These are phyloP conservation scores for Tragelaphus eurycerus DNA, from an alignment of 2,797 vertebrate species.

Conservation along the genomic window DNA sequence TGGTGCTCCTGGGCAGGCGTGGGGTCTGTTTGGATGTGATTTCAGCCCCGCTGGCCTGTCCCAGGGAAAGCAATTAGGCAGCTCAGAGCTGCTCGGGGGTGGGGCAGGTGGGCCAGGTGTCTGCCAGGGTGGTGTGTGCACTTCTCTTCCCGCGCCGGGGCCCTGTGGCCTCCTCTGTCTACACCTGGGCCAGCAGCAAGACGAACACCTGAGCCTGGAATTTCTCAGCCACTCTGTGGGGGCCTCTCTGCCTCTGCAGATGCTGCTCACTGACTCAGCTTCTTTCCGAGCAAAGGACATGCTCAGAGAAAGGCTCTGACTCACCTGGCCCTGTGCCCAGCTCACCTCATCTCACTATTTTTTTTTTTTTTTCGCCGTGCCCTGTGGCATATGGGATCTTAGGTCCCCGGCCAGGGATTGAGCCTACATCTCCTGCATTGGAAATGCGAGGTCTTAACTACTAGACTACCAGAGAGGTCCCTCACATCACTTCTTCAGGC, in stretches of 20 bases:
- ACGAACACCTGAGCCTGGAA: accelerated
- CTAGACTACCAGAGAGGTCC: background rate
- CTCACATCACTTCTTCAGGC: background rate
- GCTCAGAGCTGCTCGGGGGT: background rate
- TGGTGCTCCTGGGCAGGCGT: background rate
- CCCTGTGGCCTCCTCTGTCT: background rate
- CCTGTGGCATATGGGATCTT: background rate
- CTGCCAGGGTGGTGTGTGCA: background rate
- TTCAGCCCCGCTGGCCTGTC: background rate
- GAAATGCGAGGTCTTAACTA: background rate
- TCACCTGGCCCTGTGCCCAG: background rate
- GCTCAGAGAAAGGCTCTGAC: background rate
- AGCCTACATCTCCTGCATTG: background rate
- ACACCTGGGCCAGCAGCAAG: background rate
- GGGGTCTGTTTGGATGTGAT: background rate
- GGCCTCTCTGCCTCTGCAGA: background rate
- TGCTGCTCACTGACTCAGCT: no score
- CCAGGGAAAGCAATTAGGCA: background rate
- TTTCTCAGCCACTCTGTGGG: accelerated
- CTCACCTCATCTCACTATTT: background rate
- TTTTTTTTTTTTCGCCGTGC: background rate
- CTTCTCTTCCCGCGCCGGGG: background rate
- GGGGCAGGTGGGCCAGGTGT: background rate
- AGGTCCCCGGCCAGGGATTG: background rate
- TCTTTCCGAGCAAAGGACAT: background rate